phyloP scores from a whole-genome alignment of 2,888 invertebrate genomes.

The Alsophila aescularia region DNA sequence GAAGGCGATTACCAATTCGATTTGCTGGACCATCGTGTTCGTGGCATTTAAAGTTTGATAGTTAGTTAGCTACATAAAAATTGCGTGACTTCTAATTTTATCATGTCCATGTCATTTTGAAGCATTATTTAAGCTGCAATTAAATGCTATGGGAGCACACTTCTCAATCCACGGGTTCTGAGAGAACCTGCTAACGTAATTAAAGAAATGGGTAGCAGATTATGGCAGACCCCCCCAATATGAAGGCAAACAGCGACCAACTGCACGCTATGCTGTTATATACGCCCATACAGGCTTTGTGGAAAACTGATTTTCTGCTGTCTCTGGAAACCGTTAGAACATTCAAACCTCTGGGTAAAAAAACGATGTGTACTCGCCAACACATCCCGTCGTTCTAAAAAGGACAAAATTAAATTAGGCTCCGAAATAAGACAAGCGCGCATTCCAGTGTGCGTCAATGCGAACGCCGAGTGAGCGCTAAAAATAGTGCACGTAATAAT shows the following conservation, averaged over 20 bases:
- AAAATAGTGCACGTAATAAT: conserved; percentile 50
- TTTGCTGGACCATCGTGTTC: not conserved
- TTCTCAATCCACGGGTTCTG: too few species aligned
- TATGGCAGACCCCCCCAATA: too few species aligned
- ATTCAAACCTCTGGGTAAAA: too few species aligned
- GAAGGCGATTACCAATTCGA: conserved; percentile 10
- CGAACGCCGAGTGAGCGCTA: conserved; percentile 29
- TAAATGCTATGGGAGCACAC: too few species aligned
- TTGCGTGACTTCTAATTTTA: not conserved
- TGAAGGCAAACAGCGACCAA: too few species aligned
- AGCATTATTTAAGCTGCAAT: not conserved
- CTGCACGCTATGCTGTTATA: too few species aligned
- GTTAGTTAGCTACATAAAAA: conserved; percentile 8
- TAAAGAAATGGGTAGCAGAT: too few species aligned
- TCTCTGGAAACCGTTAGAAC: too few species aligned
- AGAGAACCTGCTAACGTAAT: too few species aligned
- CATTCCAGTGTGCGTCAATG: conserved; percentile 26
- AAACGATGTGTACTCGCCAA: too few species aligned
- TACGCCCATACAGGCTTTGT: too few species aligned
- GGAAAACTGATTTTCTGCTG: too few species aligned
- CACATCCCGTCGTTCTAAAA: conserved; percentile 4
- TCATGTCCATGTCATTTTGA: not conserved
- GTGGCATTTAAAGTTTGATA: conserved; percentile 2
- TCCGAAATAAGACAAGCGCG: conserved; percentile 20
- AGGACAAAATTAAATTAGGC: conserved; percentile 19